These are phyloP conservation scores for Philaenus spumarius DNA, from an alignment of 1,140 invertebrate genomes.

Conservation along the genomic window DNA sequence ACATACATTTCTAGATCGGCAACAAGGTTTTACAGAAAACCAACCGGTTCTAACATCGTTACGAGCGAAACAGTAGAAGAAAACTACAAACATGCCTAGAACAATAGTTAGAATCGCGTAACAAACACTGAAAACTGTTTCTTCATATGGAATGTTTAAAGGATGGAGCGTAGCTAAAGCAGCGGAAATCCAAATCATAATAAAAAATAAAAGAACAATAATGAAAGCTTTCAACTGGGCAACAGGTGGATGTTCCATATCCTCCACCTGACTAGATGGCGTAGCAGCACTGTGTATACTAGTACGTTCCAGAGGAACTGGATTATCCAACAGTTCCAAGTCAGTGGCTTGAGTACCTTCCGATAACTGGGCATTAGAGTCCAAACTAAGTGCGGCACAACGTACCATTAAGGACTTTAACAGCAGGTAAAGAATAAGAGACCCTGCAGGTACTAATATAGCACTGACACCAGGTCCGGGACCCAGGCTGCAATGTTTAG, in stretches of 20 bases:
- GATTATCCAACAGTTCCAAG: slow-evolving; percentile 48
- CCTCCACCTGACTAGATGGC: slow-evolving; percentile 66
- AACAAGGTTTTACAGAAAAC: slow-evolving; percentile 46
- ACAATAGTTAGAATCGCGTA: slow-evolving; percentile 63
- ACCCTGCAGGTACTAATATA: slow-evolving; percentile 66
- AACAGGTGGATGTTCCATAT: slow-evolving; percentile 71
- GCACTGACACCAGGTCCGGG: slow-evolving; percentile 72
- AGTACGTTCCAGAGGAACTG: slow-evolving; percentile 40
- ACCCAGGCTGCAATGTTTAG: slow-evolving; percentile 76
- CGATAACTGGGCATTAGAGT: slow-evolving; percentile 61
- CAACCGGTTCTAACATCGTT: slow-evolving; percentile 73
- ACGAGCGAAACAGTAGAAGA: slow-evolving; percentile 78
- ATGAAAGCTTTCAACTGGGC: slow-evolving; percentile 74
- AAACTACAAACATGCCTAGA: slow-evolving; percentile 73
- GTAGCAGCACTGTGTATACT: slow-evolving; percentile 55
- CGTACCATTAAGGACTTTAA: slow-evolving; percentile 70
- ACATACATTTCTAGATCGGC: slow-evolving; percentile 24
- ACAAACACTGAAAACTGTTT: slow-evolving; percentile 68
- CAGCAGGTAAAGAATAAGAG: slow-evolving; percentile 63
- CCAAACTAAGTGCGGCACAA: slow-evolving; percentile 57
- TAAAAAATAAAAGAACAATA: slow-evolving; percentile 66
- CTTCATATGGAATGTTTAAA: slow-evolving; percentile 58
- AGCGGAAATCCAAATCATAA: slow-evolving; percentile 66
- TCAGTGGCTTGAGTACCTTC: slow-evolving; percentile 64
- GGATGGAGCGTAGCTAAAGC: slow-evolving; percentile 60